Percentiles rank a stretch among this genome's conserved stretches.
Conservation (phyloP, 2,797 vertebrate species). For the Arctocebus calabarensis region DNA sequence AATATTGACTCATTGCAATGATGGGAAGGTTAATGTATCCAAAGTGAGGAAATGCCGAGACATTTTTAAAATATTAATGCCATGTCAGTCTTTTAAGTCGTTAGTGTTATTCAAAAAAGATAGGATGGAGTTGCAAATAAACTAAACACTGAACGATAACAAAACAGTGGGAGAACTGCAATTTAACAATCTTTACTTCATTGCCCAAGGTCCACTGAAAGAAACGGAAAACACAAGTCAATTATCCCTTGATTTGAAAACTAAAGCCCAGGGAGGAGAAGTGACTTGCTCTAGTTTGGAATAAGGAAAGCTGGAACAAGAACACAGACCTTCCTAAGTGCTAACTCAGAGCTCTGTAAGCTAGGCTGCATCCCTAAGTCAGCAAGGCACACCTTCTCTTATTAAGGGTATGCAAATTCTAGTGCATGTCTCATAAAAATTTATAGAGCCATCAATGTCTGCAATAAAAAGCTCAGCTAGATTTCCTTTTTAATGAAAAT, state of each 20-base stretch:
- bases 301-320: not conserved
- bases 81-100: conserved; percentile 42
- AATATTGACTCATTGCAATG: conserved; percentile 39
- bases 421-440: conserved; percentile 54
- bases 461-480: conserved; percentile 59
- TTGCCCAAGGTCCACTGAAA: conserved; percentile 3
- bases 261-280: not conserved
- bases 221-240: conserved; percentile 39
- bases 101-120: conserved; percentile 18
- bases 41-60: conserved; percentile 14
- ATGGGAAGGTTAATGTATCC: conserved; percentile 67
- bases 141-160: conserved; percentile 33
- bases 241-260: conserved; percentile 16
- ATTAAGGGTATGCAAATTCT: not conserved
- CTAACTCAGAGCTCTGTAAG: not conserved
- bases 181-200: conserved; percentile 1
- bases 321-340: not conserved
- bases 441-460: conserved; percentile 64
- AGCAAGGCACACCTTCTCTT: not conserved
- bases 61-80: conserved; percentile 27
- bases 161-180: not conserved
- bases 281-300: not conserved
- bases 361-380: not conserved
- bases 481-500: conserved; percentile 74
- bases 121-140: not conserved